These are phyloP conservation scores for Cyclopterus lumpus DNA, from an alignment of 2,797 vertebrate species.

Conservation along the genomic window DNA sequence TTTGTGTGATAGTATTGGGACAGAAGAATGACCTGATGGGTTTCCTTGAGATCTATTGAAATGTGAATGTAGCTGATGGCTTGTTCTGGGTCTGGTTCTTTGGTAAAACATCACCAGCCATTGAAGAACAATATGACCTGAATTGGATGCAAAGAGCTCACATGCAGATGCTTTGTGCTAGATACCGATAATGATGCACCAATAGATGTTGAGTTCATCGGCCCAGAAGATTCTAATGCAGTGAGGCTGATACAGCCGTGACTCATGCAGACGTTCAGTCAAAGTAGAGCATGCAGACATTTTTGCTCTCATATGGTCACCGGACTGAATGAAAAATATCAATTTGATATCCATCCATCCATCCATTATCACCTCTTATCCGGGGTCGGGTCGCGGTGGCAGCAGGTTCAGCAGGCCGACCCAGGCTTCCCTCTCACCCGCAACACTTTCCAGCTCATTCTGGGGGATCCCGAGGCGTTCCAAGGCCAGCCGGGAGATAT, in stretches of 20 bases:
- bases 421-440: too few relatives aligned
- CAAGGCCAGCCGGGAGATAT: too few relatives aligned
- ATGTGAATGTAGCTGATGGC: conserved; percentile 68
- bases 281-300: neutral
- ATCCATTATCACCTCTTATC: too few relatives aligned
- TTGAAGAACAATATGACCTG: conserved; percentile 21
- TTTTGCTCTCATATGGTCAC: neutral
- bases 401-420: too few relatives aligned
- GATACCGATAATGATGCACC: conserved; percentile 31
- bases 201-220: conserved; percentile 38
- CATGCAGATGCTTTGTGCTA: conserved; percentile 16
- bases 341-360: neutral
- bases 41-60: conserved; percentile 72
- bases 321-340: neutral
- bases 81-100: conserved; percentile 35
- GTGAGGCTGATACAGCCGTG: conserved; percentile 1
- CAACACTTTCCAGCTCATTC: too few relatives aligned
- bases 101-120: conserved; percentile 32
- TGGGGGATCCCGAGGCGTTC: too few relatives aligned
- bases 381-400: too few relatives aligned
- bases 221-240: conserved; percentile 25
- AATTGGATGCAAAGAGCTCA: conserved; percentile 18
- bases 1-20: conserved; percentile 15
- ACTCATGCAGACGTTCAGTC: conserved; percentile 26
- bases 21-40: conserved; percentile 50